phyloP scores from a whole-genome alignment of 2,113 vertebrate genomes.

The Coreoperca whiteheadi region DNA sequence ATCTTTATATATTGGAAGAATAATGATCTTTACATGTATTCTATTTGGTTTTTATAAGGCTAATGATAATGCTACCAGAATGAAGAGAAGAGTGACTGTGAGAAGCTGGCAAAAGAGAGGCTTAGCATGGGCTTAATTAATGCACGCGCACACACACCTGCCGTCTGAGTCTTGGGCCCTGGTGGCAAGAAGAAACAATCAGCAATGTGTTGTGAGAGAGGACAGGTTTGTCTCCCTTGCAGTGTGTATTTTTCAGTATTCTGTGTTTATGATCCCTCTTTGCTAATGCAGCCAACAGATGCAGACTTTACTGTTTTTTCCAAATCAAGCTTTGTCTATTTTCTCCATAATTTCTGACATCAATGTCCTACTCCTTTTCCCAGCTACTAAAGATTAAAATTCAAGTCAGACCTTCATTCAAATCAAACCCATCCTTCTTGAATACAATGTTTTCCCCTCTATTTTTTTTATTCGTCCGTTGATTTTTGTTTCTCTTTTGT shows the following conservation, averaged over 20 bases:
- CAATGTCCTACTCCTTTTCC: not conserved
- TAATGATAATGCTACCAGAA: too few species aligned
- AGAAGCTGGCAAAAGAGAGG: too few species aligned
- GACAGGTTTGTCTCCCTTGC: constrained; percentile 46
- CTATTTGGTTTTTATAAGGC: too few species aligned
- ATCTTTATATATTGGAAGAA: too few species aligned
- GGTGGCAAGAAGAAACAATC: constrained; percentile 51
- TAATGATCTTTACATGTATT: too few species aligned
- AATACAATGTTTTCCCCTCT: not conserved
- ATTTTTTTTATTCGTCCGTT: not conserved
- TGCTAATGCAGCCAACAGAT: constrained; percentile 40
- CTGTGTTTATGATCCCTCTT: constrained; percentile 5
- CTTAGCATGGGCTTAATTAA: too few species aligned
- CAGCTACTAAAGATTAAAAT: constrained; percentile 7
- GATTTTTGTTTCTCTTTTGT: not conserved
- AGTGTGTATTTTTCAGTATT: constrained; percentile 21
- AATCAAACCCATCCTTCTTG: constrained; percentile 14
- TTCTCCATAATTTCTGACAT: not conserved
- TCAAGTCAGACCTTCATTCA: constrained; percentile 32
- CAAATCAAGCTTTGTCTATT: not conserved
- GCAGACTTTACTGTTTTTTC: not conserved
- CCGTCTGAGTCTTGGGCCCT: constrained; percentile 42
- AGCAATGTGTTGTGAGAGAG: constrained; percentile 55
- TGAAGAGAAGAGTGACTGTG: too few species aligned
- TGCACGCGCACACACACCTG: too few species aligned